Evolutionary conservation across 2,888 invertebrate species (phyloP), one percentile per base, ranked within the genome.

Genomic region (Lepas anatifera): DNA sequence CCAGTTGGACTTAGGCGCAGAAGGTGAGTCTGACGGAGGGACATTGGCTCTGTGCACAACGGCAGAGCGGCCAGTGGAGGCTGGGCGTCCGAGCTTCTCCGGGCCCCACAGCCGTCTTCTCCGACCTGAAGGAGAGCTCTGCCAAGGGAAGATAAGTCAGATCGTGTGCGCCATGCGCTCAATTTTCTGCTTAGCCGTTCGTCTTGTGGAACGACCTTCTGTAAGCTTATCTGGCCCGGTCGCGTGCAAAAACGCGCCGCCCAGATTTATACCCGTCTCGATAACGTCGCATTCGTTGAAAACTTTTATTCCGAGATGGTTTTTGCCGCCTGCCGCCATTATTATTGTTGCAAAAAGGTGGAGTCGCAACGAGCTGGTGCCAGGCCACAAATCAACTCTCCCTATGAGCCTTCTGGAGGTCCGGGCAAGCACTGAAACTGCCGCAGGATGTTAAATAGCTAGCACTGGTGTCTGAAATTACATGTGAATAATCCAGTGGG

Each of bases 271-370:
- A 35, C 18, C 11, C 4, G 18, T 58, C 58, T 58, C 35, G 58
- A 58, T 58, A 58, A 58, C 58, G 58, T 58, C 58, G 35, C 58
- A 32, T 58, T 18, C 58, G 35, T 58, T 58, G 58, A 58, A 58
- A 58, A 58, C 58, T 58, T 58, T 58, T 58, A 58, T 58, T 35
- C 58, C 35, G 35, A 58, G 58, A 32, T 18, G 8, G 16, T 58
- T 58, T 58, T 58, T 58, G 58, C 35, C 32, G 35, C 58, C 10
- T 58, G 58, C 58, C 35, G 22, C 58, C 58, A 32, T 58, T 58
- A 58, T 58, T 58, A 58, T 32, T 58, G 32, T 58, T 58, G 58
- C 58, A 58, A 58, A 58, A 58, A 58, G 58, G 22, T 58, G 58
- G 32, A 22, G 58, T 58, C 35, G 58, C 32, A 16, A 8, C 22